Percentiles rank a stretch among this genome's conserved stretches.
Conservation (phyloP, 2,797 vertebrate genomes). For the Syndactyla subalaris region DNA sequence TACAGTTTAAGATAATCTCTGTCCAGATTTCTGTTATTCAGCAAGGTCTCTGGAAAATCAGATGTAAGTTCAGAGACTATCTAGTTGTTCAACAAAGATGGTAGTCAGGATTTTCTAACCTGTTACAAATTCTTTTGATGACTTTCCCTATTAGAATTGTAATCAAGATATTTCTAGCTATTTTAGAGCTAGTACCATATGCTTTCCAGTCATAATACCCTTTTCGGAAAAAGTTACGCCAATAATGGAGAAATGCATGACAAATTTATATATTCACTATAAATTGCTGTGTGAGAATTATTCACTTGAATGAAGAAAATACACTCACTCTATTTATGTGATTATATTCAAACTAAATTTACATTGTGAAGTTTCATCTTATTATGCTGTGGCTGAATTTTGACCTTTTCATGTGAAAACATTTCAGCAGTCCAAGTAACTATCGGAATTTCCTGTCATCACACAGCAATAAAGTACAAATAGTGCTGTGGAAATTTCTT, state of each 20-base stretch:
- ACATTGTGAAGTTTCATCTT: not conserved
- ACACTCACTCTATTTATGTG: not conserved
- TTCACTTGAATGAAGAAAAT: not conserved
- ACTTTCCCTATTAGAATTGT: not conserved
- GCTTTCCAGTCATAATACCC: not conserved
- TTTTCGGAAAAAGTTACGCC: not conserved
- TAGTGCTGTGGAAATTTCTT: not conserved
- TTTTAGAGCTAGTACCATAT: not conserved
- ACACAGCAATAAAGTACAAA: not conserved
- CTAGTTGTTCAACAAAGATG: not conserved
- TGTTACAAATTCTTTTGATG: not conserved
- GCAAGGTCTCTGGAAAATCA: not conserved
- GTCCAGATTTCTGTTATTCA: not conserved
- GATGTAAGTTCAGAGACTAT: not conserved
- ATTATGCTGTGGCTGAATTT: not conserved
- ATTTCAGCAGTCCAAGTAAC: not conserved
- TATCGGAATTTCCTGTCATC: not conserved
- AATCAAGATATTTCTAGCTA: not conserved
- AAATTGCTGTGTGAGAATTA: not conserved
- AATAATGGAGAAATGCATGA: not conserved
- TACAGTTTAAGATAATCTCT: not conserved
- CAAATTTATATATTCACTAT: not conserved
- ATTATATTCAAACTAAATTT: not conserved
- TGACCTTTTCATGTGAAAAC: conserved; percentile 25
- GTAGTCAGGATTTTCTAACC: not conserved